phyloP scores from a whole-genome alignment of 2,888 invertebrate genomes.

The Stenchaetothrips biformis region DNA sequence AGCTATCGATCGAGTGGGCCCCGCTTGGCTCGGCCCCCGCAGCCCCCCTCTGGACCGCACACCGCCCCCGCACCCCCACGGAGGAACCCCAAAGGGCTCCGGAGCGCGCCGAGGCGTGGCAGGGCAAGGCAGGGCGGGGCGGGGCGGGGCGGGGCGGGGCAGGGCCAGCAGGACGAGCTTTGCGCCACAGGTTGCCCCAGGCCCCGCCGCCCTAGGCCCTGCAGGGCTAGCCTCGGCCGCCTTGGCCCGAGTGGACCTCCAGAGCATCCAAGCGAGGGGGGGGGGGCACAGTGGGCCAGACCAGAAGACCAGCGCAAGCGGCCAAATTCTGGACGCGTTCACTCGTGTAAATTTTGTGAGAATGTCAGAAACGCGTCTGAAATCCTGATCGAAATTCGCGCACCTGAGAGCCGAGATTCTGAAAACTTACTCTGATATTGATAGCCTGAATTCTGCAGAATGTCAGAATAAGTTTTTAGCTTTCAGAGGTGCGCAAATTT shows the following conservation, averaged over 20 bases:
- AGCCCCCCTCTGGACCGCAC: constrained; percentile 4
- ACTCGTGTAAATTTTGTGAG: too few species aligned
- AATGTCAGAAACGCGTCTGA: too few species aligned
- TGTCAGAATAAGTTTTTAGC: too few species aligned
- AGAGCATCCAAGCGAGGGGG: background rate
- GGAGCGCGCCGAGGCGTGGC: constrained; percentile 34
- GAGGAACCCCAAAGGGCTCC: background rate
- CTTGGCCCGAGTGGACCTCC: background rate
- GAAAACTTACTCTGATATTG: too few species aligned
- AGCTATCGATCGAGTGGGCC: constrained; percentile 31
- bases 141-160: constrained; percentile 36
- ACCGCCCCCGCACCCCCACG: constrained; percentile 29
- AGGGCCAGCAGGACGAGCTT: background rate
- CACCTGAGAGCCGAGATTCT: too few species aligned
- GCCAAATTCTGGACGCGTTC: too few species aligned
- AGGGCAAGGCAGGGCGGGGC: constrained; percentile 31
- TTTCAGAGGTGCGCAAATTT: too few species aligned
- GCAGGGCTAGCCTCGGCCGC: background rate
- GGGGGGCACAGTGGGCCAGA: background rate
- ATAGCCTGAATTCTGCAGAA: too few species aligned
- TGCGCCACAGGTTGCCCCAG: constrained; percentile 14
- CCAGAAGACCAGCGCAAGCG: too few species aligned
- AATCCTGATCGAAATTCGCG: too few species aligned
- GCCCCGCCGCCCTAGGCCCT: background rate
- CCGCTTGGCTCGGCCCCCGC: constrained; percentile 31